Evolutionary conservation across 2,888 invertebrate genomes (phyloP), one percentile per base, ranked within the genome.

Genomic region (Lasioglossum malachurum): DNA sequence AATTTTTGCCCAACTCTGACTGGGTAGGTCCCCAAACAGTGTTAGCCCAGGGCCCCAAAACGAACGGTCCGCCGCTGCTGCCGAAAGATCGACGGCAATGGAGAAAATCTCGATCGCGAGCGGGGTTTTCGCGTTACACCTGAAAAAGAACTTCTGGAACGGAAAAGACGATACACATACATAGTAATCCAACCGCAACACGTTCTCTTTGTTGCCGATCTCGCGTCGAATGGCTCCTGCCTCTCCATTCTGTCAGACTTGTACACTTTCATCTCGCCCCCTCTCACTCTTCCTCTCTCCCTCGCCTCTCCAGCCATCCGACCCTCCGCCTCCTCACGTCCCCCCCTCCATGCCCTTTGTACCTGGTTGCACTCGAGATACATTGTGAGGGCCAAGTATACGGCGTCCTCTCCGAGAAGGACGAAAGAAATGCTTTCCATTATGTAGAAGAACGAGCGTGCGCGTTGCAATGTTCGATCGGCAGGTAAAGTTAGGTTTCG

Each of bases 391-490:
- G 72, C 81, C 81, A 78, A 78, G 80, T 49, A 53, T 60, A 64
- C 46, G 81, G 79, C 79, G 76, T 60, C 69, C 76, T 53, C 35
- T 38, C 46, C 69, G 31, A 75, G 83, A 87, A 78, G 80, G 75
- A 83, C 80, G 78, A 83, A 85, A 87, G 80, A 84, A 84, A 81
- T 53, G 84, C 75, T 85, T 84, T 90, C 87, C 82, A 90, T 88
- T 88, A 83, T 80, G 73, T 60, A 64, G 44, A 64, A 60, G 27
- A 69, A 80, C 73, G 75, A 79, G 69, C 76, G 77, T 67, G 74
- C 57, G 64, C 41, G 60, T 46, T 12, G 71, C 73, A 19, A 53
- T 38, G 57, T 87, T 60, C 76, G 81, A 74, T 75, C 78, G 57
- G 46, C 82, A 83, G 78, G 82, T 85, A 87, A 87, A 89, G 75